Evolutionary conservation across 2,888 invertebrate species (phyloP), one percentile per base, ranked within the genome.

Genomic region (Chromoteleia sp.): DNA sequence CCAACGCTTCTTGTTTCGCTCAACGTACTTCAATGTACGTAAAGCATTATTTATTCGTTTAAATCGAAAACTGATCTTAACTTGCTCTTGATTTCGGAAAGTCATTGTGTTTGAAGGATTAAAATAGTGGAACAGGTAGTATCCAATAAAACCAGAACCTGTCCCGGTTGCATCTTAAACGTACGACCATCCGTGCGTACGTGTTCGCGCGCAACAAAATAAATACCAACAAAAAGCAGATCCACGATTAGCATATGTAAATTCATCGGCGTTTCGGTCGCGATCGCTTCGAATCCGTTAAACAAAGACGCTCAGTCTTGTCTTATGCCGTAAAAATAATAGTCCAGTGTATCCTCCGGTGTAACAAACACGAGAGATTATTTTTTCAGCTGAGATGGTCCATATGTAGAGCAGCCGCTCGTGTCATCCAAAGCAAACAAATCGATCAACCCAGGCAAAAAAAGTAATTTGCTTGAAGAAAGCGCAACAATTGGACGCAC

Each of bases 401-500:
- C 79, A 74, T 56, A 74, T 80, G 73, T 54, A 41, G 71, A 50
- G 41, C 75, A 63, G 68, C 25, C 52, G 67, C 33, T 39, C 56
- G 73, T 68, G 74, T 74, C 74, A 70, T 58, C 63, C 17, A 43
- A 43, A 63, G 50, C 67, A 81, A 82, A 78, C 75, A 71, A 79
- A 82, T 79, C 76, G 82, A 73, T 67, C 50, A 17, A 58, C 10
- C 43, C 39, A 59, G 59, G 65, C 70, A 41, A 73, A 74, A 78
- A 80, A 74, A 74, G 74, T 61, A 68, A 80, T 74, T 74, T 74
- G 74, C 61, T 82, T 56, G 68, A 78, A 77, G 79, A 76, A 83
- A 82, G 80, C 70, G 79, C 82, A 79, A 83, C 82, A 80, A 82
- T 82, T 70, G 81, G 76, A 71, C 81, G 74, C 77, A 39, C 67